Evolutionary conservation across 2,888 invertebrate genomes (phyloP), one percentile per base, ranked within the genome.

Genomic region (Coenonympha arcania): DNA sequence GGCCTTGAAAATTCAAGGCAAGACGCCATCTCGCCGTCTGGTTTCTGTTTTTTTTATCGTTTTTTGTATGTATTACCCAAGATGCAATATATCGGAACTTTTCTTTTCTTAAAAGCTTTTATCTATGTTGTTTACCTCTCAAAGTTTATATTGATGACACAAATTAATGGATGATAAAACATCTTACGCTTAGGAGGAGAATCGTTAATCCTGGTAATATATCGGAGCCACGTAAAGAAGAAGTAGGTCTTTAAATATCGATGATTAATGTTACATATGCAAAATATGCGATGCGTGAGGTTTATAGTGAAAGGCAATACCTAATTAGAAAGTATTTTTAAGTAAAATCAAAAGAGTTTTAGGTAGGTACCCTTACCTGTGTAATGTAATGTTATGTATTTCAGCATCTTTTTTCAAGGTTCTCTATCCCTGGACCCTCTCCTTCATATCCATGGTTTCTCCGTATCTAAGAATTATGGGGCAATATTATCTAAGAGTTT

Each of bases 1-100:
- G 48, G 28, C 42, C 36, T 48, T 48, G 48, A 44, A 48, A 50
- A 36, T 44, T 50, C 49, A 44, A 43, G 49, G 44, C 39, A 19
- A 50, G 28, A 30, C 42, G 18, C 16, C 28, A 18, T 34, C 34
- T 16, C 22, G 31, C 15, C 15, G 44, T 44, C 22, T 39, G 22
- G 39, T 45, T 49, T 45, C 13, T 30, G 36, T 36, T 42, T 28
- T 42, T 28, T 39, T 37, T 39, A 19, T 36, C 24, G 15, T 15
- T 39, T 37, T 36, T 22, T 15, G 22, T 22, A 22, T 37, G 6
- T 22, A 11, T 20, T 22, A 15, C 22, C 37, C 15, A 9, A 24
- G 15, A 15, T 15, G 13, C 9, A 24, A 15, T 39, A 24, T 24
- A 39, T 15, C 20, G 20, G 36, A 20, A 11, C 36, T 36, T 36